Evolutionary conservation across 1,140 invertebrate species (phyloP).

Genomic region (Trissolcus basalis): DNA sequence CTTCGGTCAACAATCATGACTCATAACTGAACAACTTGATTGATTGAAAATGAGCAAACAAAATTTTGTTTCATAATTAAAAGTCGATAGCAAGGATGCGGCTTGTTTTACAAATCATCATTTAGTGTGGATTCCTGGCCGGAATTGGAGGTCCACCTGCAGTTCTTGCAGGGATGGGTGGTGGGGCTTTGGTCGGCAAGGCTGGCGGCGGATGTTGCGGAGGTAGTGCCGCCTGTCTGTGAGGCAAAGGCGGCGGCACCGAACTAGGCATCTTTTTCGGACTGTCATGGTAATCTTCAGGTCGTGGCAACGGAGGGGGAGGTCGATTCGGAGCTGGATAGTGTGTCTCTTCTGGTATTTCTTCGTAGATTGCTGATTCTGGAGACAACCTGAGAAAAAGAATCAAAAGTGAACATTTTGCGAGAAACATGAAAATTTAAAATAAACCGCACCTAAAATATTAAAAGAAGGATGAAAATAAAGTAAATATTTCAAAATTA

Average conservation of each 20-base stretch:
- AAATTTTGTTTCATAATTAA: neutral
- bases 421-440: no score
- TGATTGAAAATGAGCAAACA: no score
- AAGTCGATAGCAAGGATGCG: neutral
- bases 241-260: slow-evolving; percentile 82
- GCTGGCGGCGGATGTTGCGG: slow-evolving; percentile 78
- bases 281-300: slow-evolving; percentile 66
- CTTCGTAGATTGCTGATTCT: slow-evolving; percentile 77
- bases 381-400: slow-evolving; percentile 59
- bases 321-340: slow-evolving; percentile 70
- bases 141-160: slow-evolving; percentile 83
- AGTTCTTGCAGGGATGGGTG: slow-evolving; percentile 80
- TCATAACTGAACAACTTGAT: no score
- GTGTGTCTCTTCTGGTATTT: slow-evolving; percentile 75
- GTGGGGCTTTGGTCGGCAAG: slow-evolving; percentile 75
- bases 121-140: slow-evolving; percentile 77
- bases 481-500: no score
- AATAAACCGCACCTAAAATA: no score
- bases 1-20: no score
- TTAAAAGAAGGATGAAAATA: neutral
- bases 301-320: slow-evolving; percentile 69
- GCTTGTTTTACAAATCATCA: slow-evolving; percentile 9
- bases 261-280: slow-evolving; percentile 69
- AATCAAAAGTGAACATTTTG: neutral
- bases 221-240: slow-evolving; percentile 77